These are phyloP conservation scores for Coremacera marginata DNA, from an alignment of 2,888 invertebrate species.

Conservation along the genomic window DNA sequence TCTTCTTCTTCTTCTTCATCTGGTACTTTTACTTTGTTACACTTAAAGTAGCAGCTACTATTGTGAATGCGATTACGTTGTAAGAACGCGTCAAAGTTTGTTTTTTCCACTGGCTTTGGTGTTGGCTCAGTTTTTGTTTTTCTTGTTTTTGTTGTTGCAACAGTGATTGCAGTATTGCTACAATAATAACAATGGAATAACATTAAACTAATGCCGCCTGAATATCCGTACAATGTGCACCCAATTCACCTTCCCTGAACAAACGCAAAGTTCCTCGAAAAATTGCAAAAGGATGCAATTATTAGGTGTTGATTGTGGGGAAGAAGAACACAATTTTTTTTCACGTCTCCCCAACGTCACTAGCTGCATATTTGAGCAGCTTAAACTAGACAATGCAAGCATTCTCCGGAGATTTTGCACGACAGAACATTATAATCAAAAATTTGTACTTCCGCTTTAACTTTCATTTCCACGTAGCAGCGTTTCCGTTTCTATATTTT, in stretches of 20 bases:
- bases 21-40: background rate
- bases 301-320: background rate
- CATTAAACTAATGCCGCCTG: slow-evolving; percentile 43
- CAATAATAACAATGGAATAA: slow-evolving; percentile 26
- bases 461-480: background rate
- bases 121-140: background rate
- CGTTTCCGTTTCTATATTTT: background rate
- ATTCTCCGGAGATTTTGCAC: slow-evolving; percentile 17
- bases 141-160: background rate
- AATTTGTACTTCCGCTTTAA: slow-evolving; percentile 8
- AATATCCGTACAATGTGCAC: slow-evolving; percentile 19
- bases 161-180: slow-evolving; percentile 36
- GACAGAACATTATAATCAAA: slow-evolving; percentile 14
- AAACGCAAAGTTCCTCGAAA: slow-evolving; percentile 26
- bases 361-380: slow-evolving; percentile 5
- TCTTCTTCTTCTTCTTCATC: background rate
- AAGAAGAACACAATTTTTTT: background rate
- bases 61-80: slow-evolving; percentile 28
- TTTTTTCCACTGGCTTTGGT: slow-evolving; percentile 7
- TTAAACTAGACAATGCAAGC: slow-evolving; percentile 23
- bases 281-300: background rate
- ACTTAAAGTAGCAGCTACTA: background rate
- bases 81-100: background rate
- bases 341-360: background rate
- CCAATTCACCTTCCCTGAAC: background rate